Evolutionary conservation across 2,113 vertebrate genomes (phyloP), one percentile per base, ranked within the genome.

Genomic region (Girardinichthys multiradiatus): DNA sequence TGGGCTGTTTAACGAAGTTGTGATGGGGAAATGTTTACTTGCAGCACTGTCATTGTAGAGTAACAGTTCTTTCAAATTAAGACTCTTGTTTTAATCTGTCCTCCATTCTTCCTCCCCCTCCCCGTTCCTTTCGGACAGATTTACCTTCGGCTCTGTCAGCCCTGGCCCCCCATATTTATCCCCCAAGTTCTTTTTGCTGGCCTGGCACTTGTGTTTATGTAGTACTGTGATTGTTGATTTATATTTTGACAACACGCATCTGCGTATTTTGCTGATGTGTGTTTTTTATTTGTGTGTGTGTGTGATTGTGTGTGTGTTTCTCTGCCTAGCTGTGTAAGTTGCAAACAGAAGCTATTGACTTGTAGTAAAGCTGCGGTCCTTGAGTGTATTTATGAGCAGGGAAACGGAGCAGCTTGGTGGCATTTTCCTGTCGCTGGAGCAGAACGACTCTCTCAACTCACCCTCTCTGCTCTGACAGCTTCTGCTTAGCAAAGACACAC

Each of bases 241-340:
- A 93, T 88, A 90, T 87, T 92, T 91, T 93, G 93, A 94, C 93
- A 92, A 90, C 82, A 71, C 79, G 77, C 92, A 91, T 94, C 91
- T 93, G 92, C 80, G 87, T 90, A 91, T 94, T 93, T 84, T 93
- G 94, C 94, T 94, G 91, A 93, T 87, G 84, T 88, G 86, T 80
- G 64, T 65, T 79, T 91, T 89, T 81, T 76, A 61, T 87, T 64
- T 89, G 80, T 81, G 80, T 64, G 58, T 67, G 42, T 68, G 74
- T 69, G 61, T 37, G 69, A 57, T n/a, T 65, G 72, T 59, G 17
- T 68, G 78, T 45, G 35, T 73, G 8, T 74, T 68, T 9, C 63
- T 45, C 61, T 14, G 65, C 54, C 59, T 19, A 69, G 19, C 48
- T 70, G 75, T 65, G 72, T 45, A 75, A 39, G 70, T 82, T 71